phyloP scores from a whole-genome alignment of 64 coral and sea anemone genomes.

The Catalaphyllia jardinei region DNA sequence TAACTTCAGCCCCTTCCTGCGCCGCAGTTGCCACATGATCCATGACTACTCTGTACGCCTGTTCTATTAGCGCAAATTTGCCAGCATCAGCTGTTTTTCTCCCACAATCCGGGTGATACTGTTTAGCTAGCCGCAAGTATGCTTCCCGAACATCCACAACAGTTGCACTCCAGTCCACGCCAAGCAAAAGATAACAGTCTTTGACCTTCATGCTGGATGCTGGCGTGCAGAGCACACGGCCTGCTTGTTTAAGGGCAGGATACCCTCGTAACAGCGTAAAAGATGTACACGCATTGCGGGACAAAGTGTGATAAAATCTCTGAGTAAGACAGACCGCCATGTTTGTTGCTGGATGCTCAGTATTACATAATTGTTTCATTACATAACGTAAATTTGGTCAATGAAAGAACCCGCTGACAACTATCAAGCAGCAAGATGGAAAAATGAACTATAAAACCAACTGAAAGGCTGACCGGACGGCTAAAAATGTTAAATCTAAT shows the following conservation, averaged over 20 bases:
- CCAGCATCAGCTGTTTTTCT: conserved; percentile 49
- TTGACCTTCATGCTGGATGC: conserved; percentile 7
- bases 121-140: conserved; percentile 7
- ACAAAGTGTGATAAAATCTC: not conserved
- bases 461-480: no score
- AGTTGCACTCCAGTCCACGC: conserved; percentile 37
- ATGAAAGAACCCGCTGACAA: not conserved
- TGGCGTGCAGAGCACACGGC: not conserved
- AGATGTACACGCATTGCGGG: not conserved
- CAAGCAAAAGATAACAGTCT: conserved; percentile 28
- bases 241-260: not conserved
- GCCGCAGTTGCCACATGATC: conserved; percentile 11
- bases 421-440: no score
- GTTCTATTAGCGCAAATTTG: conserved; percentile 48
- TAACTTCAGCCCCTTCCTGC: conserved; percentile 1
- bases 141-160: conserved; percentile 42
- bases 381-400: not conserved
- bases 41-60: conserved; percentile 51
- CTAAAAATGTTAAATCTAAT: no score
- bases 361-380: not conserved
- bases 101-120: conserved; percentile 47
- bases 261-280: not conserved
- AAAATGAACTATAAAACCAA: no score
- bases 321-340: not conserved
- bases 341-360: not conserved